Evolutionary conservation across 64 coral and sea anemone species (phyloP), one percentile per base, ranked within the genome.

Genomic region (Pachyseris speciosa): DNA sequence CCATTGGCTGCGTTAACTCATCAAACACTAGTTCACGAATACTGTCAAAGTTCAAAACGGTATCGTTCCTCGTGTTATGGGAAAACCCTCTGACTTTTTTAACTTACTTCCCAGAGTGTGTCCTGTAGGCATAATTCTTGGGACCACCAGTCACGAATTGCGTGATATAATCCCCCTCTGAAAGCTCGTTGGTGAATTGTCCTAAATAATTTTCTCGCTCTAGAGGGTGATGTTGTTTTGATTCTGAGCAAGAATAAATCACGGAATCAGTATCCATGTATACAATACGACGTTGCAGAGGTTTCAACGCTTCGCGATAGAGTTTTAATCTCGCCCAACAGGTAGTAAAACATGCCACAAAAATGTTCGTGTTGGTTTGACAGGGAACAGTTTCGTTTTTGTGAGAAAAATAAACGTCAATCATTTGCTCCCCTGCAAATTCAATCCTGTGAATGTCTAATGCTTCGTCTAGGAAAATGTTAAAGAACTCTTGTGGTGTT

Each of bases 61-160:
- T 28, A 4, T 22, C 1, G 9, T 27, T 63, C 7, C 69, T 69
- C 1, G 31, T 13, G 16, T 94, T 94, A 0, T 87, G 51, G 0
- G 84, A 71, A 20, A 94, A 87, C 9, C 91, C 84, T 70, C 84
- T 37, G 6, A 88, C 67, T 57, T 94, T 94, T 30, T 74, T 87
- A 0, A 67, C 52, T 5, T 52, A 2, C 26, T 81, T 81, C 0
- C 74, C 72, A 26, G 42, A 0, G 0, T 77, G 20, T 43, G 90
- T 92, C 40, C 17, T 1, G 42, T 65, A 94, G 0, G 37, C 84
- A 63, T 94, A 94, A 31, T 94, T 94, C 74, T 80, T 94, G 1
- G 91, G 84, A 4, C 84, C 83, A 0, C 69, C 84, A 2, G 91
- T 52, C 3, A 81, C 84, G 30, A 94, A 87, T 4, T 47, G 24